A percentile compares a stretch with the other conserved stretches of the same genome.
Conservation (phyloP, 2,113 vertebrate species). For the Melanerpes aurifrons region DNA sequence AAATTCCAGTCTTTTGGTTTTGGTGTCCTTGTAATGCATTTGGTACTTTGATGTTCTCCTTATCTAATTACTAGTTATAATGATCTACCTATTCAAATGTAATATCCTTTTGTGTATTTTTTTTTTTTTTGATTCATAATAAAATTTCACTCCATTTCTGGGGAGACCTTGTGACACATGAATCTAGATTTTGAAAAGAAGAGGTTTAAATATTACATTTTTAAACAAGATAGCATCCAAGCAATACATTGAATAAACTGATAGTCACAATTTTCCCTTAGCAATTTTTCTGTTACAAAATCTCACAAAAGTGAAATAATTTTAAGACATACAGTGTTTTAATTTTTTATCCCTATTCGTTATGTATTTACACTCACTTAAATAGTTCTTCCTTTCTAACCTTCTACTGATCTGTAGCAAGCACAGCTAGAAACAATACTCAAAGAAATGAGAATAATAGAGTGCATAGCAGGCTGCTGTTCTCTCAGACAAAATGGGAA, state of each 20-base stretch:
- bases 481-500: not conserved
- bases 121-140: not conserved
- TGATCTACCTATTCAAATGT: not conserved
- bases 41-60: not conserved
- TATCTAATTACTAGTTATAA: conserved; percentile 9
- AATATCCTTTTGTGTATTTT: not conserved
- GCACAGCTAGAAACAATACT: not conserved
- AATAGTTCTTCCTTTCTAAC: not conserved
- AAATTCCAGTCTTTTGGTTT: not conserved
- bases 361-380: not conserved
- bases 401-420: conserved; percentile 6
- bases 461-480: not conserved
- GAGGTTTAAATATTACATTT: not conserved
- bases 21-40: not conserved
- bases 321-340: not conserved
- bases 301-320: not conserved
- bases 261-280: not conserved
- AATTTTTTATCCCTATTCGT: not conserved
- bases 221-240: not conserved
- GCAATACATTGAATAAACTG: not conserved
- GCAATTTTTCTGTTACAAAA: not conserved
- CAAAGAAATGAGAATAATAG: not conserved
- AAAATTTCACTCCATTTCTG: not conserved
- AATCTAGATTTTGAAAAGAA: not conserved
- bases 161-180: not conserved